Percentiles rank a stretch among this genome's conserved stretches.
phyloP scores from a whole-genome alignment of 1,140 invertebrate species.

The Helicorthomorpha holstii region DNA sequence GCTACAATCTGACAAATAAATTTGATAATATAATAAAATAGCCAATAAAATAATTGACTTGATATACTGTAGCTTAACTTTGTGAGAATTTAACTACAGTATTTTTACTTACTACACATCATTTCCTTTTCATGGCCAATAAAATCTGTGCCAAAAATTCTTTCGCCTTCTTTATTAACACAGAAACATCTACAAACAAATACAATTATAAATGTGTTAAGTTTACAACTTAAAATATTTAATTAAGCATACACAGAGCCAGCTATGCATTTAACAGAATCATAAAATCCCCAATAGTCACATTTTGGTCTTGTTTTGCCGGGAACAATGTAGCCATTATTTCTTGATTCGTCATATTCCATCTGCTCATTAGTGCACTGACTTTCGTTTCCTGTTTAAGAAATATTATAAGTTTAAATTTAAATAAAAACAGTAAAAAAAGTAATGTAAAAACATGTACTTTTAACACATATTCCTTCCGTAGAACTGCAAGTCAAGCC shows the following conservation, averaged over 20 bases:
- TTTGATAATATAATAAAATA: not conserved
- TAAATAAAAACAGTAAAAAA: not conserved
- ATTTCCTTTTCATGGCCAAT: not conserved
- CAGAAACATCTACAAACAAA: not conserved
- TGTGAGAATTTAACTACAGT: too few species aligned
- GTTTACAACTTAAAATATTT: not conserved
- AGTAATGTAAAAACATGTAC: not conserved
- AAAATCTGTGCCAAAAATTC: not conserved
- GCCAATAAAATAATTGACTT: not conserved
- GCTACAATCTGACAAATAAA: not conserved
- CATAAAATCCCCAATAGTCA: not conserved
- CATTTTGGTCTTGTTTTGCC: not conserved
- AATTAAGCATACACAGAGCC: not conserved
- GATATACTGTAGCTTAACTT: too few species aligned
- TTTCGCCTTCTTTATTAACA: not conserved
- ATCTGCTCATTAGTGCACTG: not conserved
- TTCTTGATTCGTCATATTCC: not conserved
- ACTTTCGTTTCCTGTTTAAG: not conserved
- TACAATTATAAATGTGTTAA: not conserved
- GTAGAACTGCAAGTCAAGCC: not conserved
- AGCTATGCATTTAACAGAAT: not conserved
- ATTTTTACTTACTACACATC: not conserved
- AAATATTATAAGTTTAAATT: not conserved
- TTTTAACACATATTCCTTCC: not conserved
- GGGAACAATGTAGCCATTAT: not conserved